Evolutionary conservation across 2,888 invertebrate genomes (phyloP).

Genomic region (Aethes cnicana): DNA sequence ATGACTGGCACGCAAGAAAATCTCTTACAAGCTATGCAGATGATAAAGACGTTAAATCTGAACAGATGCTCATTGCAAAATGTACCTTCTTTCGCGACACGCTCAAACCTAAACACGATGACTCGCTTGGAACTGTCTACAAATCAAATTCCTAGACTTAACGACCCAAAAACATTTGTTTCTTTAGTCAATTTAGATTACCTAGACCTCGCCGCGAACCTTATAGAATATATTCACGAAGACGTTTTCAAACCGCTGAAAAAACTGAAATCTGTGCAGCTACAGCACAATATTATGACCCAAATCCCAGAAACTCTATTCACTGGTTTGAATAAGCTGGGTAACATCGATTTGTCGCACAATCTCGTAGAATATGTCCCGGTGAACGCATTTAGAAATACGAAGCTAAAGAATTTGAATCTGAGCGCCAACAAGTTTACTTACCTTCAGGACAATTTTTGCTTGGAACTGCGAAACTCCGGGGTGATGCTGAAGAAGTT

Average conservation of each 20-base stretch:
- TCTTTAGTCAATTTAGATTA: conserved; percentile 50
- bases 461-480: conserved; percentile 58
- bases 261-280: conserved; percentile 51
- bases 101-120: conserved; percentile 53
- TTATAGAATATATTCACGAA: conserved; percentile 50
- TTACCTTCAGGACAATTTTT: conserved; percentile 64
- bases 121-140: conserved; percentile 53
- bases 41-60: conserved; percentile 49
- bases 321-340: conserved; percentile 48
- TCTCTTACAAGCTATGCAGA: conserved; percentile 44
- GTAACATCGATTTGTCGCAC: conserved; percentile 56
- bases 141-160: conserved; percentile 54
- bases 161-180: conserved; percentile 42
- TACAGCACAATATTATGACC: conserved; percentile 57
- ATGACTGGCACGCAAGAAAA: conserved; percentile 47
- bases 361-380: conserved; percentile 58
- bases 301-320: conserved; percentile 56
- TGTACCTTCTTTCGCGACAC: conserved; percentile 55
- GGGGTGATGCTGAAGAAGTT: conserved; percentile 58
- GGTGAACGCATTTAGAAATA: conserved; percentile 56
- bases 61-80: conserved; percentile 51
- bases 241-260: conserved; percentile 53
- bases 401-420: conserved; percentile 58
- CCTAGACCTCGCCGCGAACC: conserved; percentile 58
- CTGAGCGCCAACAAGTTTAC: conserved; percentile 61